These are phyloP conservation scores for Phyllotis vaccarum DNA, from an alignment of 2,797 vertebrate genomes.

Conservation along the genomic window DNA sequence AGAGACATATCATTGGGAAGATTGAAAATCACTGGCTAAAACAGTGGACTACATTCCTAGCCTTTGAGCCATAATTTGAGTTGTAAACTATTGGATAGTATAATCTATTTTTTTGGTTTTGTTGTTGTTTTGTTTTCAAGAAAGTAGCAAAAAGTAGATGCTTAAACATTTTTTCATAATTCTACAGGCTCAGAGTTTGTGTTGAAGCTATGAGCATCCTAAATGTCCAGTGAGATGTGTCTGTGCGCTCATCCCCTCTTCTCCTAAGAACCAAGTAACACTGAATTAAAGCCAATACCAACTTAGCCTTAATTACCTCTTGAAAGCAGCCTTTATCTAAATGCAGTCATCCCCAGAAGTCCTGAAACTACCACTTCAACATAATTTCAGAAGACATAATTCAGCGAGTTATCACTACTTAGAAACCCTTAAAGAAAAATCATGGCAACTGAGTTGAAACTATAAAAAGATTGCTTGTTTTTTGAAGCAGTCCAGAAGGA, in stretches of 20 bases:
- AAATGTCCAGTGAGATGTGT: background rate
- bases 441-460: background rate
- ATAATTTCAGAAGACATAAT: background rate
- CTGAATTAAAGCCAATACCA: background rate
- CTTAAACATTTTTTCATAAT: background rate
- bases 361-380: background rate
- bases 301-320: background rate
- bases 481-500: background rate
- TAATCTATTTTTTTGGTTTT: background rate
- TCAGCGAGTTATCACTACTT: background rate
- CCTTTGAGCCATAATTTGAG: background rate
- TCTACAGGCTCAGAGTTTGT: background rate
- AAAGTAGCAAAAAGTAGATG: background rate
- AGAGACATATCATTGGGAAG: background rate
- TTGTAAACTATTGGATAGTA: background rate
- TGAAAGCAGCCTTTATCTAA: background rate
- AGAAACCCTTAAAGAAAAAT: conserved; percentile 44
- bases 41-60: background rate
- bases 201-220: background rate
- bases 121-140: background rate
- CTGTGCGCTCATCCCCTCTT: background rate
- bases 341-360: background rate
- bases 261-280: background rate
- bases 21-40: background rate
- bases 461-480: conserved; percentile 14